Evolutionary conservation across 2,888 invertebrate species (phyloP).

Genomic region (Cephus sareptanus): DNA sequence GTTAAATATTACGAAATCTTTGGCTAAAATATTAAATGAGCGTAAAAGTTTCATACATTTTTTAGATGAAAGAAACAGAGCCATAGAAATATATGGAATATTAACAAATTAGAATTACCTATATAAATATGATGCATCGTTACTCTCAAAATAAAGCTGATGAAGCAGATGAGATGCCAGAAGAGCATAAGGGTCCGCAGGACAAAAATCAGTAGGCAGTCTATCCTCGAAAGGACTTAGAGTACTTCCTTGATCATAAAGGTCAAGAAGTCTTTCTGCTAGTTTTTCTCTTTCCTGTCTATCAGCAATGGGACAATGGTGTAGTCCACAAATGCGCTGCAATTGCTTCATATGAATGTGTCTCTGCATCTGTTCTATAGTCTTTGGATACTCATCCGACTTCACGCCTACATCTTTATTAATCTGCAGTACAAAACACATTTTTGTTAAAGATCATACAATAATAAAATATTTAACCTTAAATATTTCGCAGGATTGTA

Average conservation of each 20-base stretch:
- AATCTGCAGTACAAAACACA: slow-evolving; percentile 41
- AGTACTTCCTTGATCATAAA: slow-evolving; percentile 55
- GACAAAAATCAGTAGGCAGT: slow-evolving; percentile 77
- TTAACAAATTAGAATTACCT: slow-evolving; percentile 37
- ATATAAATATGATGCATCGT: slow-evolving; percentile 62
- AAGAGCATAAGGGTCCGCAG: slow-evolving; percentile 83
- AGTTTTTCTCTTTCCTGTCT: slow-evolving; percentile 47
- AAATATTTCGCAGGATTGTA: not conserved
- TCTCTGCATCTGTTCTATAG: slow-evolving; percentile 80
- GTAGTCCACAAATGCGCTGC: slow-evolving; percentile 78
- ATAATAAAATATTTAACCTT: not conserved
- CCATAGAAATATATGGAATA: no score
- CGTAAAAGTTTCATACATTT: not conserved
- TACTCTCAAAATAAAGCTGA: slow-evolving; percentile 68
- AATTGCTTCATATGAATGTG: slow-evolving; percentile 84
- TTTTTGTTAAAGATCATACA: not conserved
- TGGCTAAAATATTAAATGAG: not conserved
- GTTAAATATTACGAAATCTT: slow-evolving; percentile 24
- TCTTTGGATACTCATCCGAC: slow-evolving; percentile 55
- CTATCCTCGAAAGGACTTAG: slow-evolving; percentile 67
- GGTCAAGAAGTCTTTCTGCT: slow-evolving; percentile 50
- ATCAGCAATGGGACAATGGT: slow-evolving; percentile 64
- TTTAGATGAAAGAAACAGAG: no score
- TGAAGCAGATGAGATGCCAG: slow-evolving; percentile 80
- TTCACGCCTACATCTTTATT: slow-evolving; percentile 57